Percentiles rank a stretch among this genome's conserved stretches.
Conservation (phyloP, 1,140 invertebrate species). For the Limonius californicus region DNA sequence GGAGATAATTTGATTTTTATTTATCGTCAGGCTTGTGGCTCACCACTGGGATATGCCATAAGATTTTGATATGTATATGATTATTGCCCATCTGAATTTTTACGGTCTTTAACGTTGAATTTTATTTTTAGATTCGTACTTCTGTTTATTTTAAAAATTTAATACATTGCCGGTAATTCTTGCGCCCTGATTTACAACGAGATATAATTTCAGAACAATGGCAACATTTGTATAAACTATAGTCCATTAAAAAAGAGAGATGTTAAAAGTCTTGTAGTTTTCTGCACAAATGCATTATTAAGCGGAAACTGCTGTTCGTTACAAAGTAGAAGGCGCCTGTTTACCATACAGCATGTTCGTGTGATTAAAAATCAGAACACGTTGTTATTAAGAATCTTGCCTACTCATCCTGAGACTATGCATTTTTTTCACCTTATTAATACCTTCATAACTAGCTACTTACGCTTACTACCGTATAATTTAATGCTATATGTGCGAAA, state of each 20-base stretch:
- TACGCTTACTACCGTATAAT: neutral
- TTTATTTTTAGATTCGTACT: neutral
- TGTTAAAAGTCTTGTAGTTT: neutral
- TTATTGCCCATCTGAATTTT: constrained; percentile 18
- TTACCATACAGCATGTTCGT: constrained; percentile 33
- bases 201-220: neutral
- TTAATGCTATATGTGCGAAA: neutral
- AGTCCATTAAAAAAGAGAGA: neutral
- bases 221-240: neutral
- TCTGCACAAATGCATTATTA: constrained; percentile 9
- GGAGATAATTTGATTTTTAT: constrained; percentile 18
- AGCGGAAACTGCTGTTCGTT: neutral
- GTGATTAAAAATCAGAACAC: constrained; percentile 34
- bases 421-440: constrained; percentile 36
- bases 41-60: constrained; percentile 15
- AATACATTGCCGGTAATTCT: too few relatives aligned
- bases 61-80: constrained; percentile 14
- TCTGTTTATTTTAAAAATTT: neutral
- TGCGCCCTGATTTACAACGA: too few relatives aligned
- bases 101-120: neutral
- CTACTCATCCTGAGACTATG: constrained; percentile 33
- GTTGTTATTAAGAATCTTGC: constrained; percentile 29
- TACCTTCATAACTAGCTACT: neutral
- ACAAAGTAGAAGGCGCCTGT: constrained; percentile 24
- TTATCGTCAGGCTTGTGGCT: constrained; percentile 3